A percentile compares a stretch with the other conserved stretches of the same genome.
These are phyloP conservation scores for Lithophane ornitopus DNA, from an alignment of 2,888 invertebrate genomes.

Conservation along the genomic window DNA sequence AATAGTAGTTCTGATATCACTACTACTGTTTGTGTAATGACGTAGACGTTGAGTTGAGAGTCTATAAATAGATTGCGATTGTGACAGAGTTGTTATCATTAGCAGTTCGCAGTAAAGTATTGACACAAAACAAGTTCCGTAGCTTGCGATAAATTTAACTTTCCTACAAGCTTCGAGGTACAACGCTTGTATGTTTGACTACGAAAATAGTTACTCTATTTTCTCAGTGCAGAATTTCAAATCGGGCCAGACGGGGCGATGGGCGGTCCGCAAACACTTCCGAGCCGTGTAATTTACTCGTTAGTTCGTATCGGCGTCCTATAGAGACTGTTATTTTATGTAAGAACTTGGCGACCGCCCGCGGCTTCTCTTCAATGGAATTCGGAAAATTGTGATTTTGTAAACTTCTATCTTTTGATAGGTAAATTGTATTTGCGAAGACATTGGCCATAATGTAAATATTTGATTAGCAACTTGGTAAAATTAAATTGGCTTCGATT, in stretches of 20 bases:
- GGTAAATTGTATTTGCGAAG: constrained; percentile 60
- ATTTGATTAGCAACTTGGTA: constrained; percentile 12
- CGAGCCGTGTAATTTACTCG: constrained; percentile 84
- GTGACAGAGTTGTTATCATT: constrained; percentile 29
- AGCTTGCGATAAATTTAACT: constrained; percentile 39
- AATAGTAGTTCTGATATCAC: constrained; percentile 59
- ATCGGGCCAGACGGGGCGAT: constrained; percentile 74
- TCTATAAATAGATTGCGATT: constrained; percentile 44
- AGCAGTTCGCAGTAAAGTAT: constrained; percentile 29
- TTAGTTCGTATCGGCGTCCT: constrained; percentile 79
- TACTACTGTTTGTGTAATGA: constrained; percentile 21
- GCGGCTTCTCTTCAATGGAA: constrained; percentile 73
- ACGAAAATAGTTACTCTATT: constrained; percentile 68
- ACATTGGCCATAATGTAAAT: constrained; percentile 36
- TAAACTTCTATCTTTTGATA: constrained; percentile 67
- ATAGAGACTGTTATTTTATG: constrained; percentile 78
- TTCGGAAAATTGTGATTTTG: constrained; percentile 74
- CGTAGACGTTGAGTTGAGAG: constrained; percentile 19
- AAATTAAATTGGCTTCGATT: constrained; percentile 10
- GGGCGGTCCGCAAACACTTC: constrained; percentile 84
- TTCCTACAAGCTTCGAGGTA: constrained; percentile 39
- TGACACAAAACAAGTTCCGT: constrained; percentile 34
- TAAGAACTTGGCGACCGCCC: constrained; percentile 77
- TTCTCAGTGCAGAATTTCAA: constrained; percentile 72
- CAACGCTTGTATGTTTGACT: constrained; percentile 55